Evolutionary conservation across 2,888 invertebrate species (phyloP).

Genomic region (Chaitophorus viminalis): DNA sequence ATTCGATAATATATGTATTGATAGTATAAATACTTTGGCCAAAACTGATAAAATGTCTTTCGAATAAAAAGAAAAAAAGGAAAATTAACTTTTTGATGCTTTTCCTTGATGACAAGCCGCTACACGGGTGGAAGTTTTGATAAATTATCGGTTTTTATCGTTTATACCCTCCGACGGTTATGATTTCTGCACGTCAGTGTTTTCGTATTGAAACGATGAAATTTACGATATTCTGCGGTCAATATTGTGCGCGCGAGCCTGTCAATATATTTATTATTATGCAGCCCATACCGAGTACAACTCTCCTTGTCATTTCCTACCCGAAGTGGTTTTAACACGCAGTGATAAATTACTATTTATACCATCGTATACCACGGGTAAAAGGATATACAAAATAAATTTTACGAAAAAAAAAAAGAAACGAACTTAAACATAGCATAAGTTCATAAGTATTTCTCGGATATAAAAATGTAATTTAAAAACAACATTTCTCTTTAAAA

Average conservation of each 20-base stretch:
- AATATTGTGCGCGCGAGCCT: neutral
- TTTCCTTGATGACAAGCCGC: constrained; percentile 7
- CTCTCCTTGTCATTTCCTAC: constrained; percentile 1
- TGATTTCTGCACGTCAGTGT: constrained; percentile 20
- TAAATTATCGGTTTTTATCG: constrained; percentile 13
- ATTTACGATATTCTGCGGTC: constrained; percentile 16
- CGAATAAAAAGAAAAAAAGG: neutral
- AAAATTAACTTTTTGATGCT: constrained; percentile 42
- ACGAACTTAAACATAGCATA: neutral
- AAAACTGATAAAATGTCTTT: constrained; percentile 11
- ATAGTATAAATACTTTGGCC: too few species aligned
- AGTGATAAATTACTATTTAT: neutral
- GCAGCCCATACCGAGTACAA: neutral
- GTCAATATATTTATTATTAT: constrained; percentile 29
- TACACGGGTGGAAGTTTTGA: constrained; percentile 8
- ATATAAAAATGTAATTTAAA: too few species aligned
- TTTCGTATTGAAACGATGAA: constrained; percentile 25
- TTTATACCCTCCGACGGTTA: neutral
- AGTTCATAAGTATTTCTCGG: too few species aligned
- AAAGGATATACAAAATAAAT: neutral
- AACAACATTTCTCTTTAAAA: too few species aligned
- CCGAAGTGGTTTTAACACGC: constrained; percentile 24
- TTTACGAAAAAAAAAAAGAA: neutral
- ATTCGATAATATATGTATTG: neutral
- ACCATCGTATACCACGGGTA: neutral